phyloP scores from a whole-genome alignment of 2,888 invertebrate genomes.

The Drosophila austrosaltans region DNA sequence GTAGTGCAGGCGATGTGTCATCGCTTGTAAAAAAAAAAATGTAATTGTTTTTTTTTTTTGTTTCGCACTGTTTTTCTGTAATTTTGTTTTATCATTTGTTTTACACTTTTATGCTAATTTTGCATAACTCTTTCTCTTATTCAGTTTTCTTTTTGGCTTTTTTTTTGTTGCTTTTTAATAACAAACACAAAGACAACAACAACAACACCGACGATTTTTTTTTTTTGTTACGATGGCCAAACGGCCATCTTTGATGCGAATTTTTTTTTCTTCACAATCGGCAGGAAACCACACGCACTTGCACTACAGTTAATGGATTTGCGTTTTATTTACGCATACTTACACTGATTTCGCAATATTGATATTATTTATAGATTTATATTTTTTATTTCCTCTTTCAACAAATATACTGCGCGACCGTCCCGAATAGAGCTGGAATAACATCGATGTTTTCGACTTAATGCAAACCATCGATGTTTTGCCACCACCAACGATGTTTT shows the following conservation, averaged over 20 bases:
- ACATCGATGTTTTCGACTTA: no score
- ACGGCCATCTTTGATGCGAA: slow-evolving; percentile 82
- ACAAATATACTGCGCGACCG: slow-evolving; percentile 18
- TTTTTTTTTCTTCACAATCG: slow-evolving; percentile 60
- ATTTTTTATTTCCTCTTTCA: slow-evolving; percentile 34
- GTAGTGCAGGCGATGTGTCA: slow-evolving; percentile 71
- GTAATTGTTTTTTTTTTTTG: slow-evolving; percentile 47
- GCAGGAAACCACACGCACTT: slow-evolving; percentile 56
- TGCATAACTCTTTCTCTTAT: slow-evolving; percentile 65
- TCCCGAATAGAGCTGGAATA: background rate
- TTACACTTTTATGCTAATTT: slow-evolving; percentile 51
- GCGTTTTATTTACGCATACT: slow-evolving; percentile 50
- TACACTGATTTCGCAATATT: slow-evolving; percentile 47
- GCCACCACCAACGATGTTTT: no score
- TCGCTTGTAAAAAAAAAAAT: slow-evolving; percentile 59
- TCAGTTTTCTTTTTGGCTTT: slow-evolving; percentile 36
- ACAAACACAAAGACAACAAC: slow-evolving; percentile 70
- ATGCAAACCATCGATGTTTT: no score
- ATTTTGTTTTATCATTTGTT: slow-evolving; percentile 27
- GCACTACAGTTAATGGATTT: slow-evolving; percentile 38
- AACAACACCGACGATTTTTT: slow-evolving; percentile 67
- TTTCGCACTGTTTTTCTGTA: slow-evolving; percentile 38
- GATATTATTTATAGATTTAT: slow-evolving; percentile 17
- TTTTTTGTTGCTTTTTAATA: slow-evolving; percentile 49
- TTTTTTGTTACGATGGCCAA: slow-evolving; percentile 82